Percentiles rank a stretch among this genome's conserved stretches.
Conservation (phyloP, 2,113 vertebrate genomes). For the Psephotus haematonotus region DNA sequence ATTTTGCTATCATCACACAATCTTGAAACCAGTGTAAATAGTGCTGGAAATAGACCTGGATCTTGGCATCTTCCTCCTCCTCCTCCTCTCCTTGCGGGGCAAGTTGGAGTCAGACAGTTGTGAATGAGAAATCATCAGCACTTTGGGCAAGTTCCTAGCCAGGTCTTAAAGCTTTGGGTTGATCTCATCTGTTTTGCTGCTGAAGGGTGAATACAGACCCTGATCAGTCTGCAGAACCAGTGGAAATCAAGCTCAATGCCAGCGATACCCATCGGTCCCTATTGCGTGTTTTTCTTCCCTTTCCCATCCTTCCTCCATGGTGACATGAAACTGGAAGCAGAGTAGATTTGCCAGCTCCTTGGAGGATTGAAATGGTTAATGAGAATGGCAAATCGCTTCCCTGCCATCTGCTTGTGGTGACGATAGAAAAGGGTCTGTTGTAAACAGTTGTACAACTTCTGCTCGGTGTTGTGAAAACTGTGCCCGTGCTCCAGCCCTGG, state of each 20-base stretch:
- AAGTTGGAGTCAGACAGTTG: not conserved
- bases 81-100: not conserved
- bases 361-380: not conserved
- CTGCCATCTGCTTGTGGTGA: slow-evolving; percentile 26
- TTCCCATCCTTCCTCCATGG: not conserved
- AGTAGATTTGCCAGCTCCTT: not conserved
- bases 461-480: not conserved
- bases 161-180: not conserved
- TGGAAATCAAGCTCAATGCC: not conserved
- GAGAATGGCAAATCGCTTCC: not conserved
- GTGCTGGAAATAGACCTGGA: not conserved
- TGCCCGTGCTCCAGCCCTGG: not conserved
- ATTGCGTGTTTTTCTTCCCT: rapidly evolving
- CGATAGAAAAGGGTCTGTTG: not conserved
- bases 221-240: not conserved
- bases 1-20: not conserved
- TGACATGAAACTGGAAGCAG: not conserved
- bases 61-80: not conserved
- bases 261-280: rapidly evolving
- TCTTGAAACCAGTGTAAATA: not conserved
- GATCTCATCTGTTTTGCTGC: not conserved
- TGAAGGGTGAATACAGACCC: rapidly evolving
- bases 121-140: not conserved
- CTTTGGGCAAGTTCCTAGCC: not conserved
- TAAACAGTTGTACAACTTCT: slow-evolving; percentile 6